phyloP scores from a whole-genome alignment of 2,888 invertebrate genomes.

The Mellilla xanthometata region DNA sequence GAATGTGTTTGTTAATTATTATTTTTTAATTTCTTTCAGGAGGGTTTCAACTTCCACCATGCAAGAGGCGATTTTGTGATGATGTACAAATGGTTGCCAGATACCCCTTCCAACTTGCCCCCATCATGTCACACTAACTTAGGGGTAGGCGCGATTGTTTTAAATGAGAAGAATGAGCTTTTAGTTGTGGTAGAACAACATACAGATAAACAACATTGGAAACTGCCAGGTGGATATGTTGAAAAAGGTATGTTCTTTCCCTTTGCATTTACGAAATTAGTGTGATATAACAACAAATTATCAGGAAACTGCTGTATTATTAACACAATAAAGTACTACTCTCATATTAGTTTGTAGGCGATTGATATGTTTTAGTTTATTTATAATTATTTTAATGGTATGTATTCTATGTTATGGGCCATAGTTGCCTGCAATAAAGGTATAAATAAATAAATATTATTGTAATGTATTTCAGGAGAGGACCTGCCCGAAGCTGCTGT shows the following conservation, averaged over 20 bases:
- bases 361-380: too few relatives aligned
- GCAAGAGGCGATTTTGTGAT: slow-evolving; percentile 90
- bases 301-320: too few relatives aligned
- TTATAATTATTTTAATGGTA: too few relatives aligned
- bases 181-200: slow-evolving; percentile 91
- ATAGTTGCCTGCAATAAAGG: too few relatives aligned
- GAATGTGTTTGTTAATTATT: not conserved
- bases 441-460: too few relatives aligned
- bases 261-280: too few relatives aligned
- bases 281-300: too few relatives aligned
- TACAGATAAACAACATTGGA: slow-evolving; percentile 86
- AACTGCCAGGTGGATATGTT: slow-evolving; percentile 95
- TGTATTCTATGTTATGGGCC: too few relatives aligned
- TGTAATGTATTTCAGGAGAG: slow-evolving; percentile 84
- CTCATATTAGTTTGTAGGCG: too few relatives aligned
- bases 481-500: slow-evolving; percentile 90
- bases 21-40: slow-evolving; percentile 57
- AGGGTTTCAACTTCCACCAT: slow-evolving; percentile 94
- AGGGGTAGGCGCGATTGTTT: slow-evolving; percentile 94
- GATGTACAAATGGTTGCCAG: slow-evolving; percentile 91
- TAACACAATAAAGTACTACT: too few relatives aligned
- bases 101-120: slow-evolving; percentile 83
- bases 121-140: slow-evolving; percentile 89
- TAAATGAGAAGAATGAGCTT: slow-evolving; percentile 89
- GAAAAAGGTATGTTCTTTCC: slow-evolving; percentile 87